Evolutionary conservation across 2,797 vertebrate species (phyloP), one percentile per base, ranked within the genome.

Genomic region (Neomorphus geoffroyi): DNA sequence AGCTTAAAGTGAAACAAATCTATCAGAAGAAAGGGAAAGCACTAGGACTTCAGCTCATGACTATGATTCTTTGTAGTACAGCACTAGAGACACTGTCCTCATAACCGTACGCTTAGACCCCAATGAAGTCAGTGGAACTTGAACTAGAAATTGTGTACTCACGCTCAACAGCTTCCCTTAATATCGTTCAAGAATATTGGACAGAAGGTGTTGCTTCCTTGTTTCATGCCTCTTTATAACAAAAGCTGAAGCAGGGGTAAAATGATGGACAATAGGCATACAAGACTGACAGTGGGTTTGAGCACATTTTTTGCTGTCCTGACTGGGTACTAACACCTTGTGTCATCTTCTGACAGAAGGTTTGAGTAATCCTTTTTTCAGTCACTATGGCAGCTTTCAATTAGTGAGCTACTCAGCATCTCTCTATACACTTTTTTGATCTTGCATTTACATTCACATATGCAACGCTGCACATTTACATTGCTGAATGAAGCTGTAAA

Each of bases 81-180:
- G 5, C 16, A 24, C 35, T 53, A 23, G 26, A 57, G 4, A 46
- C 0, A 0, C 4, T 37, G 11, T 30, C 19, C 26, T 77, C 18
- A 7, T 27, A 78, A 78, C 15, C 0, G 0, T 17, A 46, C 5
- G 3, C 32, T 58, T 46, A 57, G 14, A 58, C 7, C 6, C 10
- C n/a, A 46, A 11, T 32, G 10, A 69, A 78, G 8, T 50, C 26
- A 89, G 1, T 15, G 27, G 12, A 22, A 80, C 5, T 57, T 56
- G 43, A 70, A 21, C 10, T 41, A n/a, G 12, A 62, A 4, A 60
- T 56, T 18, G 6, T 75, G 16, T 13, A 32, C 8, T 56, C 53
- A 4, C 6, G 7, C 24, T 65, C 30, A 90, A 28, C 13, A 61
- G 8, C 22, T 86, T 13, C 26, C 41, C 22, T 77, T 58, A 57